A percentile compares a stretch with the other conserved stretches of the same genome.
These are phyloP conservation scores for Nineta flava DNA, from an alignment of 2,888 invertebrate genomes.

Conservation along the genomic window DNA sequence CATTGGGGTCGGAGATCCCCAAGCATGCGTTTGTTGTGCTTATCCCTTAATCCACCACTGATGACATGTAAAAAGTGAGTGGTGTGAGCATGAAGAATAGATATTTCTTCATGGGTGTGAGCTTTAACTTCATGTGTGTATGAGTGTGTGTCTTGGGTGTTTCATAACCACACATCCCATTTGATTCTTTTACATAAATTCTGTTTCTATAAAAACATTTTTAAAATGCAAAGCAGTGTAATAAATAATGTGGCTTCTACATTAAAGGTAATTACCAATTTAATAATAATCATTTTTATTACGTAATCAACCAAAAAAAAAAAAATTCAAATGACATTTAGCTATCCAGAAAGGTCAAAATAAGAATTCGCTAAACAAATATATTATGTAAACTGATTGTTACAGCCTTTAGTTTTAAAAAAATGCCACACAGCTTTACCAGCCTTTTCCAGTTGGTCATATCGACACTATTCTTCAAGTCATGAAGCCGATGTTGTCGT, in stretches of 20 bases:
- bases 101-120: too few relatives aligned
- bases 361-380: background rate
- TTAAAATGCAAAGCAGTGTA: conserved; percentile 30
- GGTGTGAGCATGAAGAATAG: too few relatives aligned
- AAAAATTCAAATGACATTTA: background rate
- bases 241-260: conserved; percentile 28
- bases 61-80: too few relatives aligned
- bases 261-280: conserved; percentile 25
- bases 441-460: conserved; percentile 23
- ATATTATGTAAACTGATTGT: background rate
- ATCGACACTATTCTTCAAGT: conserved; percentile 49
- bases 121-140: too few relatives aligned
- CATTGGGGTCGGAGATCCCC: too few relatives aligned
- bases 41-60: too few relatives aligned
- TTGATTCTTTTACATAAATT: too few relatives aligned
- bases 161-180: too few relatives aligned
- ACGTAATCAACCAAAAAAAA: background rate
- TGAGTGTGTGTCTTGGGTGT: too few relatives aligned
- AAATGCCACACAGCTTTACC: conserved; percentile 19
- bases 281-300: conserved; percentile 3
- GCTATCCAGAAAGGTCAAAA: background rate
- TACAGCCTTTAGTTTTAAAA: conserved; percentile 24
- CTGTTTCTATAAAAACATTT: too few relatives aligned
- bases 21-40: too few relatives aligned
- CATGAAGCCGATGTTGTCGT: conserved; percentile 89